These are phyloP conservation scores for Lasioglossum albipes DNA, from an alignment of 1,140 invertebrate genomes.

Conservation along the genomic window DNA sequence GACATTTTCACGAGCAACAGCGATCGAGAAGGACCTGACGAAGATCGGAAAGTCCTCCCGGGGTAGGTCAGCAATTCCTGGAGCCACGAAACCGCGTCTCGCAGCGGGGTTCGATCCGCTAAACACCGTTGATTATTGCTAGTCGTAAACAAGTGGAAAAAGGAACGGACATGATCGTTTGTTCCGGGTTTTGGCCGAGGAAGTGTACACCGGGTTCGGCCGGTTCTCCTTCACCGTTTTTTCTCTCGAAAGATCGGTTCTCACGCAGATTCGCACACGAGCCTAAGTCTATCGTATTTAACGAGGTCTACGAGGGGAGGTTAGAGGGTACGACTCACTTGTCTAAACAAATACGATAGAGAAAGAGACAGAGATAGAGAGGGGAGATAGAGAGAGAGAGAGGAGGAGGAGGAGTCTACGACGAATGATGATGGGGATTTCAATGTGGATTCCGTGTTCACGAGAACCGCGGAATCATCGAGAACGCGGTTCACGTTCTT, in stretches of 20 bases:
- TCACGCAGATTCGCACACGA: conserved; percentile 62
- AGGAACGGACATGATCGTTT: not conserved
- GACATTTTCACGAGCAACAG: no score
- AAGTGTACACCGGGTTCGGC: not conserved
- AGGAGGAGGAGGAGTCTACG: conserved; percentile 56
- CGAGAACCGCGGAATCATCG: conserved; percentile 2
- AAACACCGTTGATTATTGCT: conserved; percentile 30
- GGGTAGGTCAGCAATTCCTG: not conserved
- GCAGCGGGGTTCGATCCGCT: conserved; percentile 7
- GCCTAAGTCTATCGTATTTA: conserved; percentile 62
- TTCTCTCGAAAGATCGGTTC: conserved; percentile 42
- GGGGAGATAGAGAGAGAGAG: no score
- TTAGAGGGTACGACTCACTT: conserved; percentile 59
- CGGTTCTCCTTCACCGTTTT: not conserved
- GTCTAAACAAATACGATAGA: conserved; percentile 71
- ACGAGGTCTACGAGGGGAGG: conserved; percentile 50
- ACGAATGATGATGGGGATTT: conserved; percentile 64
- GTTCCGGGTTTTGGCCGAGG: not conserved
- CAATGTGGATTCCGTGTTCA: conserved; percentile 48
- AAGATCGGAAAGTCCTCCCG: no score
- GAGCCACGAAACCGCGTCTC: not conserved
- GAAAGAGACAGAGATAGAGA: no score
- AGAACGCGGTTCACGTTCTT: no score
- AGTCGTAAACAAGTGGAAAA: conserved; percentile 10
- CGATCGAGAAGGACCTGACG: no score